phyloP scores from a whole-genome alignment of 2,113 vertebrate genomes.

The Otolemur garnettii region DNA sequence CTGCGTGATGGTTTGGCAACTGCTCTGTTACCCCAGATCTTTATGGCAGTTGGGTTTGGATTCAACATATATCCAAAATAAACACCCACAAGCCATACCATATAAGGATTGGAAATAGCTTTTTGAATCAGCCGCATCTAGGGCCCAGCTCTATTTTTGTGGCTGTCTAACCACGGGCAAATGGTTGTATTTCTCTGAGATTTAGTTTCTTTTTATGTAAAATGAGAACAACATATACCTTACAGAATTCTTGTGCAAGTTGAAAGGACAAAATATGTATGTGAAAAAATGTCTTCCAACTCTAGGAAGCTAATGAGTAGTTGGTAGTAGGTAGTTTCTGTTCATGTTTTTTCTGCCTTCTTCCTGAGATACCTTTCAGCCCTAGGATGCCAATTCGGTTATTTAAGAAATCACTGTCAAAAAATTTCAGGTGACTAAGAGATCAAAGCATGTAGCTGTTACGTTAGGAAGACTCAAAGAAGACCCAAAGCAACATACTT shows the following conservation, averaged over 20 bases:
- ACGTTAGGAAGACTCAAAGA: not conserved
- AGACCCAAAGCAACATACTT: not conserved
- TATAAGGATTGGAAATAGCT: not conserved
- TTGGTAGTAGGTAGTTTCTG: not conserved
- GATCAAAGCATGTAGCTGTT: not conserved
- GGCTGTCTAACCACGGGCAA: not conserved
- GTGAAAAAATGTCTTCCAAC: not conserved
- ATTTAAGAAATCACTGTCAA: slow-evolving; percentile 8
- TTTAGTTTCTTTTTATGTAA: not conserved
- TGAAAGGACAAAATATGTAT: not conserved
- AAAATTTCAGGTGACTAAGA: not conserved
- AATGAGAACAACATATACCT: not conserved
- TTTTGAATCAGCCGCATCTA: not conserved
- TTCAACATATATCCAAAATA: not conserved
- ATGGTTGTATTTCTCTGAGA: not conserved
- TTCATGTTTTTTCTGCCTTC: not conserved
- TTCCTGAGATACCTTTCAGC: not conserved
- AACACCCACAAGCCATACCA: not conserved
- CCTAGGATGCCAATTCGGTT: not conserved
- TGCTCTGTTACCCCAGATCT: not conserved
- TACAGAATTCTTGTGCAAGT: not conserved
- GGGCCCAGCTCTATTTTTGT: not conserved
- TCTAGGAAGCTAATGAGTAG: not conserved
- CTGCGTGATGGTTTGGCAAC: not conserved
- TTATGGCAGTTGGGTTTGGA: not conserved